Base-by-base conservation (phyloP, 1,140 invertebrate species). In the Arctopsyche grandis region DNA sequence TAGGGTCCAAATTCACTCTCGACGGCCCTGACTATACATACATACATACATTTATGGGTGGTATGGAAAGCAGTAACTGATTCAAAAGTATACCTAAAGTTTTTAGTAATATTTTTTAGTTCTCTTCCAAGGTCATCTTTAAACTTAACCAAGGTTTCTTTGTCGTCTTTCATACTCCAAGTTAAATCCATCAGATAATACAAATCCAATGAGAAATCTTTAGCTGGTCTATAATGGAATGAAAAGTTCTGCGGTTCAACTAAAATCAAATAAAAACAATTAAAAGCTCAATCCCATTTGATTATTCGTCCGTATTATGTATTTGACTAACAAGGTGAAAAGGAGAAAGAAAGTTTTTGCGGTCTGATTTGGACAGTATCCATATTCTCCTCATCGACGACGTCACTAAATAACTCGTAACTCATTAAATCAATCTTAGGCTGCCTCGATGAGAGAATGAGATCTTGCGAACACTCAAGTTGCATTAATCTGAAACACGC, bases 151-250 rank as follows among this genome's bases (percentile, higher is more conserved):
- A 98, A 84, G 9, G 95, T 96, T 3, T 93, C 90, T 84, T 97
- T 94, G 83, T 97, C 95, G 83, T 96, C 93, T 82, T 90, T 90
- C 96, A 98, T 98, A 3, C 95, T 95, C 88, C 93, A 93, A 5
- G 95, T 97, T 10, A 97, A 87, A 85, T 98, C 96, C 94, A 97
- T 96, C 44, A 98, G 86, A 84, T 96, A 97, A 85, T 98, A 98
- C 9, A 98, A 88, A 86, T 98, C 96, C n/a, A 98, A 89, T 0
- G 96, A 96, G 87, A 97, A 97, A 85, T 97, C 94, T 84, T 89
- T 92, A 48, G 92, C 91, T 14, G 91, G 89, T 66, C 91, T 85
- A 82, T 90, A 92, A 16, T 87, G 86, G 79, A 92, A 87, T 76
- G 87, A 85, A 19, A 92, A 83, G 63, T 85, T 87, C 83, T 87